Base-by-base conservation (phyloP, 1,140 invertebrate species). In the Fopius arisanus region DNA sequence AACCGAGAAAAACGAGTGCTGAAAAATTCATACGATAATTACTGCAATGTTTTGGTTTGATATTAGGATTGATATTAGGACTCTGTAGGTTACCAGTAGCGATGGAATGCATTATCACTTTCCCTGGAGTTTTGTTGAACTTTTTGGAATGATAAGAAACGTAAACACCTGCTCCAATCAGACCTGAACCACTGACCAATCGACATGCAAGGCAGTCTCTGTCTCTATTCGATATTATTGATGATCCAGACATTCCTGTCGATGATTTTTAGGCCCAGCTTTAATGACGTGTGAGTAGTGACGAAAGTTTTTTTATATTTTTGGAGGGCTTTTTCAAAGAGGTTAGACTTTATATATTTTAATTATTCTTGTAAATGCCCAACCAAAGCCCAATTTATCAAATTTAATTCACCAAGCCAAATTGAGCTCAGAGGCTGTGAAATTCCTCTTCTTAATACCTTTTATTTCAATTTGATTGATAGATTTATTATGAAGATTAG, bases 91-190 rank as follows among this genome's bases (percentile, higher is more conserved):
- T 83, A 86, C 85, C 79, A 67, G 76, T 73, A 19, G 81, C 80
- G 37, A 83, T 67, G 1, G 79, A 72, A 54, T 79, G 77, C 84
- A 86, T 85, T 0, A 79, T 73, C 26, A 71, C 72, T 75, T 80
- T 83, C 63, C 78, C 79, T 41, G 74, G 67, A 40, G 23, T 75
- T 76, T 76, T 82, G 19, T 81, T 70, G 67, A 81, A 80, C 68
- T 81, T 82, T 72, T 82, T 83, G 2, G 83, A 78, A 62, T 88
- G 81, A 75, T 85, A 78, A 28, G 66, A 76, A 19, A 89, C 79
- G 67, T 88, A 89, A 68, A 84, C 33, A 54, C 87, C 86, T 37
- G 83, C 81, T 23, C 84, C 86, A 54, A 88, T 75, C 12, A 89
- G 76, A 26, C 87, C 87, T 67, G 77, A 70, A 31, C 86, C 86